Base-by-base conservation (phyloP, 2,888 invertebrate genomes). In the Dryomyza anilis region DNA sequence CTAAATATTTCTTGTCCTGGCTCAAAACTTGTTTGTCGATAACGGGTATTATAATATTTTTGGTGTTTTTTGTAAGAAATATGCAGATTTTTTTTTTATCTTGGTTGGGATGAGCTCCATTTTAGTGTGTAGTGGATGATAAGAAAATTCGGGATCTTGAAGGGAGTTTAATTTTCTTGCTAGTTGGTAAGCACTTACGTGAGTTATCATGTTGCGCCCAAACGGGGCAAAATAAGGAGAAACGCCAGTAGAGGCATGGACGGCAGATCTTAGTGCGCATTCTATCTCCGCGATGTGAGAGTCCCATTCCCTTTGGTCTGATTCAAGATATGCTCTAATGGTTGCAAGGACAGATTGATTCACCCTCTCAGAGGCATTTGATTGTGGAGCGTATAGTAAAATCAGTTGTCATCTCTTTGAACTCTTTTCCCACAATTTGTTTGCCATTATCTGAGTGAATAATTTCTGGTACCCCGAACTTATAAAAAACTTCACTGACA, bases 391-490 rank as follows among this genome's bases (percentile, higher is more conserved):
- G n/a, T n/a, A n/a, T n/a, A n/a, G n/a, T n/a, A n/a, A 50, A 64
- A 6, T 12, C 48, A 0, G 8, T 5, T 10, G 52, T 12, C 21
- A 64, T 27, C 2, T 14, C 25, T 2, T 25, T n/a, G 39, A 64
- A 64, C 23, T 64, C 58, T 3, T 16, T 16, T 1, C 50, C 27
- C 1, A 58, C 29, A 19, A 64, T 50, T 19, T 64, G 64, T 27
- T 43, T 57, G 1, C 64, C 64, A 19, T 64, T 64, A 14, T 64
- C 64, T 3, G 64, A 58, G 43, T 50, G n/a, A n/a, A n/a, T n/a
- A n/a, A n/a, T n/a, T n/a, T n/a, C n/a, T n/a, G n/a, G n/a, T n/a
- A n/a, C n/a, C 10, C 61, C 50, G 8, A 50, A 60, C 23, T 60
- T 50, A 16, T 60, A 36, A 53, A 30, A 33, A 8, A 33, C 12